Base-by-base conservation (phyloP, 2,797 vertebrate species). In the Babyrousa celebensis region DNA sequence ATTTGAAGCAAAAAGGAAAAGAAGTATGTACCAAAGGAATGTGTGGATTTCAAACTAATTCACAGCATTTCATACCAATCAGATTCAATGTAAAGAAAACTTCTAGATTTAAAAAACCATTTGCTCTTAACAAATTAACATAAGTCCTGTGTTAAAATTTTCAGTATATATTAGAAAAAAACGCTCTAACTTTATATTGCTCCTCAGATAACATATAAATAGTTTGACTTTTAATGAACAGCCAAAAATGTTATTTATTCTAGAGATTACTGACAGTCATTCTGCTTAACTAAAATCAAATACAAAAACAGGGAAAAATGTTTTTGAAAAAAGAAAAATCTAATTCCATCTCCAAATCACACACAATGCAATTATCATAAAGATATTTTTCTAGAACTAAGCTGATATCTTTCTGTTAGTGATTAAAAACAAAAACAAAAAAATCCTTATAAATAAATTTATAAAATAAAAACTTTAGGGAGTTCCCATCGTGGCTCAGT, bases 251-350 rank as follows among this genome's bases (percentile, higher is more conserved):
- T 67, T 97, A 74, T 70, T 89, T 88, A 89, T 91, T 15, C n/a
- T 27, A 83, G 36, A 74, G 77, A 62, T 88, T 75, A 18, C 27
- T 87, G 72, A 91, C 43, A 68, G n/a, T 36, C 14, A 94, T 12
- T 72, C 1, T 48, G 36, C 56, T 48, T 62, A 88, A 83, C 12
- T 95, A 92, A 96, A 95, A 87, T 6, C 43, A 97, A 95, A 90
- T 27, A 48, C 14, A 92, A 68, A 83, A 32, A 84, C 3, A 68
- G 23, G 8, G 14, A 20, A 58, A 78, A 83, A 48, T 56, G 52
- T 36, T 52, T 87, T 58, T 92, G 48, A 48, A 75, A 60, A 85
- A 82, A 65, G 62, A 87, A 87, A 18, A 40, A 67, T 65, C 36
- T 79, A 29, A 79, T 62, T 92, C 27, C 3, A 75, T 48, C 43